A percentile compares a stretch with the other conserved stretches of the same genome.
Conservation (phyloP, 2,888 invertebrate species). For the Cheilosia pagana region DNA sequence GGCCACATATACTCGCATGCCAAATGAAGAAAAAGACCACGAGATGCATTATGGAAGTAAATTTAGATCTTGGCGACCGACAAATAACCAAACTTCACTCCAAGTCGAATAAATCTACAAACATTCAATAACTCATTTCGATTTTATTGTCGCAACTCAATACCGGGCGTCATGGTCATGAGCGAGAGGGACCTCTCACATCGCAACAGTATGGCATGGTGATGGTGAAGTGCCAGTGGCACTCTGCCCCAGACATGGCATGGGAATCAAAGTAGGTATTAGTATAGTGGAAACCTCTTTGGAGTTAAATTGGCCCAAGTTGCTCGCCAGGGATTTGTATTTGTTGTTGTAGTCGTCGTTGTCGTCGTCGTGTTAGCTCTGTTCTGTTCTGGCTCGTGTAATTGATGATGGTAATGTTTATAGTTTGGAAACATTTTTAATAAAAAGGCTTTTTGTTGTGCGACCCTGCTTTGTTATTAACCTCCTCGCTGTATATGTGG, state of each 20-base stretch:
- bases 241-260: neutral
- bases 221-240: conserved; percentile 30
- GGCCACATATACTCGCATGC: conserved; percentile 4
- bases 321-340: conserved; percentile 68
- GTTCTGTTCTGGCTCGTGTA: conserved; percentile 57
- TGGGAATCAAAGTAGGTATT: conserved; percentile 4
- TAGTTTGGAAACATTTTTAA: conserved; percentile 75
- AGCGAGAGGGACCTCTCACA: conserved; percentile 12
- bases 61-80: conserved; percentile 72
- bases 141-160: conserved; percentile 74
- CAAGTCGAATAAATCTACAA: conserved; percentile 71
- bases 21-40: conserved; percentile 20
- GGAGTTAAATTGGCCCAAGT: conserved; percentile 72
- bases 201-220: neutral
- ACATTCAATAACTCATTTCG: conserved; percentile 73
- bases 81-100: conserved; percentile 74
- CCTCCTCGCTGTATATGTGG: conserved; percentile 26
- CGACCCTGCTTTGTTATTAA: conserved; percentile 71
- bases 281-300: conserved; percentile 60
- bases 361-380: conserved; percentile 50
- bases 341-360: conserved; percentile 1
- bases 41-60: conserved; percentile 56
- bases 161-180: conserved; percentile 68
- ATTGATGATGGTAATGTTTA: conserved; percentile 74
- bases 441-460: conserved; percentile 70